A percentile compares a stretch with the other conserved stretches of the same genome.
Conservation (phyloP, 2,888 invertebrate genomes). For the Merodon equestris region DNA sequence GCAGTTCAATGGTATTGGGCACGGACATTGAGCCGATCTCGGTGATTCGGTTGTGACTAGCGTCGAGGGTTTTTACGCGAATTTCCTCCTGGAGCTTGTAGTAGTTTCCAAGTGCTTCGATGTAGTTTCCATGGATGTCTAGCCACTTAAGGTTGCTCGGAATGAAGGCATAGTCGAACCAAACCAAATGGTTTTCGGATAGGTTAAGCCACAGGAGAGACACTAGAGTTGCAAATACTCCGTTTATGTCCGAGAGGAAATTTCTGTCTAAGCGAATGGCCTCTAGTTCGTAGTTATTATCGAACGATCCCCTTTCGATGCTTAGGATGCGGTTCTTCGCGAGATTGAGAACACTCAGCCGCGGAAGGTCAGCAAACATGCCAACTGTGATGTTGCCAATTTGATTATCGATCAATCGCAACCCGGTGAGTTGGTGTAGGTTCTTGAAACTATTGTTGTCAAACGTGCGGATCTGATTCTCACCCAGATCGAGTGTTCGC, state of each 20-base stretch:
- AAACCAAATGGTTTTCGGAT: conserved; percentile 93
- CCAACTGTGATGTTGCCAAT: conserved; percentile 91
- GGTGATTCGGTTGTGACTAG: conserved; percentile 92
- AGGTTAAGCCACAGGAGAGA: conserved; percentile 92
- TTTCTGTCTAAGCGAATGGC: conserved; percentile 94
- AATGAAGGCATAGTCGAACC: conserved; percentile 96
- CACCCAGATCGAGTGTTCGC: conserved; percentile 93
- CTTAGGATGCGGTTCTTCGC: conserved; percentile 93
- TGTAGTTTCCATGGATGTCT: conserved; percentile 94
- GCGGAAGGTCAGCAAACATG: conserved; percentile 92
- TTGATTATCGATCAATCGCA: conserved; percentile 94
- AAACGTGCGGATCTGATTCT: conserved; percentile 92
- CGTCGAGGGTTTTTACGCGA: conserved; percentile 91
- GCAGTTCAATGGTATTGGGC: conserved; percentile 91
- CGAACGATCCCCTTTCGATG: conserved; percentile 91
- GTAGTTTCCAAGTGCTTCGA: conserved; percentile 92
- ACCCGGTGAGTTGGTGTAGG: conserved; percentile 90
- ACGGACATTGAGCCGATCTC: conserved; percentile 90
- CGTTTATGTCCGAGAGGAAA: conserved; percentile 92
- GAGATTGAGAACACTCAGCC: conserved; percentile 91
- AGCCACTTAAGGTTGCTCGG: conserved; percentile 94
- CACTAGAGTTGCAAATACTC: conserved; percentile 90
- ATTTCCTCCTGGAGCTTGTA: conserved; percentile 91
- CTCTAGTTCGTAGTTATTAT: conserved; percentile 88
- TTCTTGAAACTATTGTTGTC: conserved; percentile 91